Percentiles rank a stretch among this genome's conserved stretches.
These are phyloP conservation scores for Trichogramma evanescens DNA, from an alignment of 2,888 invertebrate genomes.

Conservation along the genomic window DNA sequence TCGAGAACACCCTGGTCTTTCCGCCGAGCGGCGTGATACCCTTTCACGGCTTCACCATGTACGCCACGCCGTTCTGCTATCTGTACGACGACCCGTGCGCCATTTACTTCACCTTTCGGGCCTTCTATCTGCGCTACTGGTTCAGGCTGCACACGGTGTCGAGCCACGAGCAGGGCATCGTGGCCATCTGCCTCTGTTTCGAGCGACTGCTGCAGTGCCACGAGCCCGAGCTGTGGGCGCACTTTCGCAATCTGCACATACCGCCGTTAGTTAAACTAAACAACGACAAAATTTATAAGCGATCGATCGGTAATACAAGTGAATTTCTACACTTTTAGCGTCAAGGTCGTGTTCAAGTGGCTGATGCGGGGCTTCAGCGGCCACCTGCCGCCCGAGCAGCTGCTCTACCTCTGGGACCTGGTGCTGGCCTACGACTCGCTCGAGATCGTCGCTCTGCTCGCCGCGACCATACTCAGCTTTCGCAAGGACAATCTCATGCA, in stretches of 20 bases:
- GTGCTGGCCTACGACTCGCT: conserved; percentile 86
- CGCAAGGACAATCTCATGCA: conserved; percentile 78
- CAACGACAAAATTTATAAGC: not conserved
- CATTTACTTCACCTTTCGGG: conserved; percentile 83
- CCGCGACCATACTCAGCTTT: conserved; percentile 77
- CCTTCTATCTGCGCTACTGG: conserved; percentile 88
- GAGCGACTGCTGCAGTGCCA: conserved; percentile 83
- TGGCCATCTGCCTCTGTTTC: conserved; percentile 81
- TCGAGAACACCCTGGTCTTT: conserved; percentile 69
- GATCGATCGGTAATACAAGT: not conserved
- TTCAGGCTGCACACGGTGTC: conserved; percentile 86
- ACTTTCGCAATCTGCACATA: conserved; percentile 79
- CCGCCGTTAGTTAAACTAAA: conserved; percentile 91
- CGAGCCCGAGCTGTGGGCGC: conserved; percentile 85
- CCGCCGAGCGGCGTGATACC: conserved; percentile 94
- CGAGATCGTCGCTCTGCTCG: conserved; percentile 80
- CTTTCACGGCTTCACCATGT: conserved; percentile 96
- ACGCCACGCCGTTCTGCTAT: conserved; percentile 92
- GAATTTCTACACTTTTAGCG: conserved; percentile 49
- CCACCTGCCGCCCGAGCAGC: conserved; percentile 84
- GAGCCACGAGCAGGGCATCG: conserved; percentile 86
- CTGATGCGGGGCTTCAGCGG: conserved; percentile 94
- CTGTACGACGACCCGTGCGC: conserved; percentile 81
- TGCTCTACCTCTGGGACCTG: conserved; percentile 87
- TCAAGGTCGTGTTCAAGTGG: conserved; percentile 92